phyloP scores from a whole-genome alignment of 2,113 vertebrate genomes.

The Muntiacus reevesi region DNA sequence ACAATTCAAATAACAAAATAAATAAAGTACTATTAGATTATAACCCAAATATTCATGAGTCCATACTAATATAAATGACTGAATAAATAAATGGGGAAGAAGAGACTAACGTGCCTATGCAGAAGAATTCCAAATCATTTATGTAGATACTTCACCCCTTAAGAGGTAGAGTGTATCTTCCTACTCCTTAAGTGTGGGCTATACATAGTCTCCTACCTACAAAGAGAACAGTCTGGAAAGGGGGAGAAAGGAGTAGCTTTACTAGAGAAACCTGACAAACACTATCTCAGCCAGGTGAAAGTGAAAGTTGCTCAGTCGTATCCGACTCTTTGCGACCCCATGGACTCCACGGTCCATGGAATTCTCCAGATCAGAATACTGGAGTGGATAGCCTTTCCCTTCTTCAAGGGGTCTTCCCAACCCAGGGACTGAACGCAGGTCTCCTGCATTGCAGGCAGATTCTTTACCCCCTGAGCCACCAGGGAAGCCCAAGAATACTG shows the following conservation, averaged over 20 bases:
- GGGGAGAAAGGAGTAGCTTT: neutral
- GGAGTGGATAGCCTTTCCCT: neutral
- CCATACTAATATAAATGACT: neutral
- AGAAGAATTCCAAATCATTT: neutral
- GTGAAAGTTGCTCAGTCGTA: neutral
- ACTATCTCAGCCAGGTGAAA: neutral
- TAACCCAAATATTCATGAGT: neutral
- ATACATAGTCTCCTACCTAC: neutral
- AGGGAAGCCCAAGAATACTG: neutral
- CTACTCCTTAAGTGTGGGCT: neutral
- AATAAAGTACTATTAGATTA: neutral
- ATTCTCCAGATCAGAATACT: neutral
- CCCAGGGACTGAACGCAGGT: neutral
- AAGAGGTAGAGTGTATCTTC: neutral
- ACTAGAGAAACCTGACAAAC: neutral
- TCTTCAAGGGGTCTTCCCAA: neutral
- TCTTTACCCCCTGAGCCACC: neutral
- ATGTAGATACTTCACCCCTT: neutral
- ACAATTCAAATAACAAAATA: neutral
- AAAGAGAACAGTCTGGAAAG: neutral
- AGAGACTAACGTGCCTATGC: neutral
- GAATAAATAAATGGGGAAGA: neutral
- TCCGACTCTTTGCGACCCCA: neutral
- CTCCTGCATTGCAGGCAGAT: neutral
- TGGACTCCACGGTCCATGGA: neutral